Evolutionary conservation across 2,113 vertebrate species (phyloP), one percentile per base, ranked within the genome.

Genomic region (Misgurnus mizolepis): DNA sequence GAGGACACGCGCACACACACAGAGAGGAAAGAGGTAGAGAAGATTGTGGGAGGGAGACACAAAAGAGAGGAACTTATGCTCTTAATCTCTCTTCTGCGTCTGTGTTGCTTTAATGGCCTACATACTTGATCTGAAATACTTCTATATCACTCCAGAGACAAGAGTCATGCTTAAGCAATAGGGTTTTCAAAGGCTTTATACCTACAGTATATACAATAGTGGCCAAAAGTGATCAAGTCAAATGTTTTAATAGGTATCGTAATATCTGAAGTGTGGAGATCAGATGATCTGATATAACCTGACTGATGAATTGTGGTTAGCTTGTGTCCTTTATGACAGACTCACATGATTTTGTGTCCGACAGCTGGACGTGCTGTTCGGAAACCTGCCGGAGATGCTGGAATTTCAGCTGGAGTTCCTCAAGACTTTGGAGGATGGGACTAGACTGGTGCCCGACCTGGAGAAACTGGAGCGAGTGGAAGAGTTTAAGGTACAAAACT

Each of bases 401-500:
- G 95, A 96, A 61, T 99, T 99, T 87, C 97, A 99, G 89, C 95
- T 98, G 0, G 97, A 99, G 84, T 99, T 99, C 84, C 91, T 99
- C 75, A 97, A 96, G 85, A 99, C 97, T 4, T 92, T 99, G 3
- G 97, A 99, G 88, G 97, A 99, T 58, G 97, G 97, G 10, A 97
- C 98, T 41, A 93, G 95, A 66, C 89, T 99, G 82, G 96, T 99
- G 58, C 97, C 97, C 70, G 96, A 99, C 83, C 89, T 99, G 89
- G 97, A 98, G 88, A 97, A 98, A 85, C 94, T 99, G 81, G 97
- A 99, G 90, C 93, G 92, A 82, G 96, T 99, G 6, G 95, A 98
- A 22, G 96, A 99, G 74, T 99, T 99, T 86, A 99, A 98, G 83
- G 83, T 84, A 7, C 49, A 56, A 10, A 67, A 41, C 50, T 40